Evolutionary conservation across 2,113 vertebrate genomes (phyloP).

Genomic region (Pachycephala philippinensis): DNA sequence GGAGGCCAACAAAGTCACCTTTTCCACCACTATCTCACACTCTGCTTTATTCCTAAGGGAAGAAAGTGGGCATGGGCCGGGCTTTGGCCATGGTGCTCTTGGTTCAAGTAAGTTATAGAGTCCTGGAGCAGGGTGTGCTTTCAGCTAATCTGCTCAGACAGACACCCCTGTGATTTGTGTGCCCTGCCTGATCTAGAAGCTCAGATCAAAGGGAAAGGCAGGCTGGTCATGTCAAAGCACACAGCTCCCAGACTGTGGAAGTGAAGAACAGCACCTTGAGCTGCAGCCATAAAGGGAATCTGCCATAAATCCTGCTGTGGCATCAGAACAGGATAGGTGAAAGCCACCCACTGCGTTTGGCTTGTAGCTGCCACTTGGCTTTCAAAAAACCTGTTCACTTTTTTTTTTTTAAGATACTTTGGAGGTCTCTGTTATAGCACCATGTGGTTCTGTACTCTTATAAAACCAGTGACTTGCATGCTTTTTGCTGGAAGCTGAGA

Average conservation of each 20-base stretch:
- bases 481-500: not conserved
- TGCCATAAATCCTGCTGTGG: constrained; percentile 7
- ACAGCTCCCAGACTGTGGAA: not conserved
- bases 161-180: not conserved
- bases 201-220: not conserved
- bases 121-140: not conserved
- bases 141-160: not conserved
- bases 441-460: not conserved
- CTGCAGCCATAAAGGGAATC: not conserved
- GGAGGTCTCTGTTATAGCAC: not conserved
- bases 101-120: not conserved
- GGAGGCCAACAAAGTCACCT: not conserved
- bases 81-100: fast-evolving
- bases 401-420: not conserved
- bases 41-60: not conserved
- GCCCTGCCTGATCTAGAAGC: not conserved
- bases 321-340: not conserved
- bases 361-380: not conserved
- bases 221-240: not conserved
- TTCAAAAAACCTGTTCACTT: not conserved
- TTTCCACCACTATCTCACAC: not conserved
- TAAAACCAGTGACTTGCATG: not conserved
- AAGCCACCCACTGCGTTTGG: not conserved
- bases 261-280: not conserved
- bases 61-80: not conserved